phyloP scores from a whole-genome alignment of 2,113 vertebrate genomes.

The Phalacrocorax carbo region DNA sequence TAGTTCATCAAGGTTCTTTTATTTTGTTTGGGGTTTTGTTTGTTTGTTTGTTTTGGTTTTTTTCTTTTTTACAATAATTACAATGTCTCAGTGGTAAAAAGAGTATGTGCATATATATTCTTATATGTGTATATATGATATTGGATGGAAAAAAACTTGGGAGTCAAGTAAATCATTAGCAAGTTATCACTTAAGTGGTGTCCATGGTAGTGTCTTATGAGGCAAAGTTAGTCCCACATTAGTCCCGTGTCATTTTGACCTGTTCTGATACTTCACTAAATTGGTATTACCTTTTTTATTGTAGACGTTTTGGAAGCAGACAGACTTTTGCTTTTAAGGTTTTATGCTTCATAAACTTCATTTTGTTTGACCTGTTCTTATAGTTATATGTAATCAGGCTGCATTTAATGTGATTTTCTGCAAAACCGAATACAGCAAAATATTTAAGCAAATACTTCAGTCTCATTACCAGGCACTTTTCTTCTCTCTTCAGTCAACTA shows the following conservation, averaged over 20 bases:
- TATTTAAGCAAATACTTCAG: background rate
- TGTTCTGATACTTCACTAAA: background rate
- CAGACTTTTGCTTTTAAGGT: constrained; percentile 19
- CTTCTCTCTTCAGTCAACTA: background rate
- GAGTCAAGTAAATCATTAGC: constrained; percentile 15
- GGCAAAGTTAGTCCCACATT: background rate
- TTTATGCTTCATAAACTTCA: background rate
- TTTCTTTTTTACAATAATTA: background rate
- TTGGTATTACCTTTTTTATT: background rate
- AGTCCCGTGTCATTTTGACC: constrained; percentile 28
- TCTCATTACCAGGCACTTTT: background rate
- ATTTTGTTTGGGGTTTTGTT: background rate
- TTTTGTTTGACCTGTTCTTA: background rate
- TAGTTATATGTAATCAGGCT: background rate
- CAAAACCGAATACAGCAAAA: background rate
- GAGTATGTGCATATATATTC: background rate
- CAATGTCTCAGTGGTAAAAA: background rate
- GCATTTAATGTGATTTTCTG: background rate
- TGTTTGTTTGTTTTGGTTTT: background rate
- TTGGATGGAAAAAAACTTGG: background rate
- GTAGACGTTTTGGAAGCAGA: background rate
- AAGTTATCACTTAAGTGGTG: background rate
- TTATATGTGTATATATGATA: background rate
- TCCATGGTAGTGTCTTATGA: background rate
- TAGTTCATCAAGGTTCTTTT: background rate